Evolutionary conservation across 2,888 invertebrate genomes (phyloP).

Genomic region (Stenoptilia bipunctidactyla): DNA sequence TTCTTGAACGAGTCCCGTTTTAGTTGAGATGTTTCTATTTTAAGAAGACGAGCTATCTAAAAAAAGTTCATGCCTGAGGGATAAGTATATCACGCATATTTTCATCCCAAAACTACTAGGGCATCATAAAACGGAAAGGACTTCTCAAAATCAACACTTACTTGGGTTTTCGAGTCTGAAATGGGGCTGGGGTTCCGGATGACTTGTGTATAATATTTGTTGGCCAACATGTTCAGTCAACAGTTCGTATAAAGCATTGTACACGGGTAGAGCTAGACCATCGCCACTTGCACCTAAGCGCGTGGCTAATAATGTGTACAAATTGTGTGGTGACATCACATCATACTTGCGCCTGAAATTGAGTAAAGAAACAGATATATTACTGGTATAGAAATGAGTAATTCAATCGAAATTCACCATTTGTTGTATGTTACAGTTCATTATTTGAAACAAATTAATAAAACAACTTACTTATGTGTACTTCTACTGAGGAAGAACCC

Average conservation of each 20-base stretch:
- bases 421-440: no score
- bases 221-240: conserved; percentile 97
- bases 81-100: neutral
- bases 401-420: no score
- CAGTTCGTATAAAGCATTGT: conserved; percentile 98
- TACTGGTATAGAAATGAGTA: no score
- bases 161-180: conserved; percentile 97
- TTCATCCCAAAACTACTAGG: neutral
- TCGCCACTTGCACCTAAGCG: conserved; percentile 81
- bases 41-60: no score
- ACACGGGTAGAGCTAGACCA: conserved; percentile 92
- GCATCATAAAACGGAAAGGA: no score
- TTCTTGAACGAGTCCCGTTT: no score
- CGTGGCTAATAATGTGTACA: conserved; percentile 96
- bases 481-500: conserved; percentile 98
- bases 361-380: no score
- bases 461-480: conserved; percentile 93
- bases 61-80: no score
- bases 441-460: no score
- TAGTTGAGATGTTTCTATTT: no score
- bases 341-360: conserved; percentile 94
- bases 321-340: conserved; percentile 98
- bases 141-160: conserved; percentile 55
- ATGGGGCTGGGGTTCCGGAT: conserved; percentile 95
- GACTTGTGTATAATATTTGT: conserved; percentile 92